Evolutionary conservation across 37 sponge, comb jelly and placozoan genomes (phyloP).

Genomic region (Ianthella basta): DNA sequence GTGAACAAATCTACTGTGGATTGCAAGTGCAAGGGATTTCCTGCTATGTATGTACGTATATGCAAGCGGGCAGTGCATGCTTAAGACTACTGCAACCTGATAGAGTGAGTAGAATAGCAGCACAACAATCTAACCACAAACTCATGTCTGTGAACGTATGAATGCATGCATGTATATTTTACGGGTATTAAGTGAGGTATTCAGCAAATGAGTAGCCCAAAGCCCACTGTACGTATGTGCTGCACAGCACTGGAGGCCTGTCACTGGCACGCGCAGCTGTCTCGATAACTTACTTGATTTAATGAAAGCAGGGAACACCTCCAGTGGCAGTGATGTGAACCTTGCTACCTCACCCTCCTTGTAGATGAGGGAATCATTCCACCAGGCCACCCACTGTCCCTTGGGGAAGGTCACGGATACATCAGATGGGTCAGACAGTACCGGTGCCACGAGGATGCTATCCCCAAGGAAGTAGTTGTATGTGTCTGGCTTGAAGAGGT

Average conservation of each 20-base stretch:
- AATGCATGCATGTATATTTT: too few species aligned
- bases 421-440: slow-evolving; percentile 10
- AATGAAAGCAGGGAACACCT: slow-evolving; percentile 59
- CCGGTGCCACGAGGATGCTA: slow-evolving; percentile 71
- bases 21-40: too few species aligned
- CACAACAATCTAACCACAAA: slow-evolving; percentile 7
- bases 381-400: slow-evolving; percentile 68
- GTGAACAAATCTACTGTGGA: not conserved
- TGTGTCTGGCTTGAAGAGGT: slow-evolving; percentile 73
- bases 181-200: too few species aligned
- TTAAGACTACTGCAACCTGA: not conserved
- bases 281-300: slow-evolving; percentile 39
- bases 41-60: too few species aligned
- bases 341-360: slow-evolving; percentile 39
- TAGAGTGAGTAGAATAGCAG: not conserved
- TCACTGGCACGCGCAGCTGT: not conserved
- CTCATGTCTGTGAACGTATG: too few species aligned
- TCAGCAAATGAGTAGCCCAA: too few species aligned
- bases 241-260: not conserved
- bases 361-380: slow-evolving; percentile 51
- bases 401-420: slow-evolving; percentile 61
- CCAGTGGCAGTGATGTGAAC: slow-evolving; percentile 46
- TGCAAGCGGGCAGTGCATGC: too few species aligned
- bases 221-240: too few species aligned
- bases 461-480: slow-evolving; percentile 82